phyloP scores from a whole-genome alignment of 2,888 invertebrate species.

The Eupithecia pulchellata region DNA sequence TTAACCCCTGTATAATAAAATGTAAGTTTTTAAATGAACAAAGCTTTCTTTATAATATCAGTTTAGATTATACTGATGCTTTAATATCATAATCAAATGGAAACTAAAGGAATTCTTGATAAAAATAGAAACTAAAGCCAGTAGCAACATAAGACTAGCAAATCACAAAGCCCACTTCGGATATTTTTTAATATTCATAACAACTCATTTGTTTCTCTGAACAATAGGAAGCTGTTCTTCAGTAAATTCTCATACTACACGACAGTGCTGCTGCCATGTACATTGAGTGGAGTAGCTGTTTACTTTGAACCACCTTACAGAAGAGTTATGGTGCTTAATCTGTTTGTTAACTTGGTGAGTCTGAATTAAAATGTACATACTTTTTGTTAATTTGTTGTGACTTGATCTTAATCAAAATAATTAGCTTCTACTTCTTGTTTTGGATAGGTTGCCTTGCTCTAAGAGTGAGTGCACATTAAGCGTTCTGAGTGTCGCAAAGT shows the following conservation, averaged over 20 bases:
- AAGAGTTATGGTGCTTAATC: constrained; percentile 76
- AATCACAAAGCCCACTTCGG: too few relatives aligned
- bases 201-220: constrained; percentile 16
- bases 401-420: not conserved
- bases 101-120: not conserved
- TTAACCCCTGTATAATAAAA: too few relatives aligned
- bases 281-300: constrained; percentile 76
- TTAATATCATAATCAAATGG: not conserved
- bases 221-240: constrained; percentile 73
- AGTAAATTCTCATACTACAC: constrained; percentile 78
- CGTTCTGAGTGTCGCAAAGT: not conserved
- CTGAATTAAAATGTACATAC: not conserved
- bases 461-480: not conserved
- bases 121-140: too few relatives aligned
- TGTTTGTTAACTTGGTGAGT: constrained; percentile 82
- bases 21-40: too few relatives aligned
- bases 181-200: not conserved
- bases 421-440: too few relatives aligned
- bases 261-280: constrained; percentile 78
- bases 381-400: not conserved
- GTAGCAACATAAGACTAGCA: too few relatives aligned
- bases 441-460: not conserved
- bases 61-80: too few relatives aligned
- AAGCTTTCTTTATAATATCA: too few relatives aligned
- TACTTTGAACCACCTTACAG: constrained; percentile 80